A percentile compares a stretch with the other conserved stretches of the same genome.
These are phyloP conservation scores for Microtus ochrogaster DNA, from an alignment of 2,113 vertebrate species.

Conservation along the genomic window DNA sequence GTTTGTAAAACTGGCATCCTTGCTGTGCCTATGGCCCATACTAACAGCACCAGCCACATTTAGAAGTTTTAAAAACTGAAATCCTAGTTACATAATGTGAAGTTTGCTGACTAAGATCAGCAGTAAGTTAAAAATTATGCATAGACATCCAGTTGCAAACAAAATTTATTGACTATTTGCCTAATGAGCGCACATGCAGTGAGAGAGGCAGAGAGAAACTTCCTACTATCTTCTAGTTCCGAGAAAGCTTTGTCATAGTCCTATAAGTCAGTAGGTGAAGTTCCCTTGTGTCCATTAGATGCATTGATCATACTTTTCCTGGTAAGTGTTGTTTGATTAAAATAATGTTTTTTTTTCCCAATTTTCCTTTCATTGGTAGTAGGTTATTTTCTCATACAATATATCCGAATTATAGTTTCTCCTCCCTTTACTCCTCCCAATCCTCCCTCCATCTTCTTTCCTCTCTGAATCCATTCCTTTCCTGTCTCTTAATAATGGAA, in stretches of 20 bases:
- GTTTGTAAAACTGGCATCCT: neutral
- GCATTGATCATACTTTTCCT: neutral
- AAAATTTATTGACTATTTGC: neutral
- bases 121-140: neutral
- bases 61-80: neutral
- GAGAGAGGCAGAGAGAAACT: neutral
- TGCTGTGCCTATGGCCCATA: neutral
- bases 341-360: neutral
- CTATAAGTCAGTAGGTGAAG: neutral
- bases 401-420: neutral
- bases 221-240: neutral
- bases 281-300: neutral
- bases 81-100: neutral
- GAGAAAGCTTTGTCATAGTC: neutral
- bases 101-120: neutral
- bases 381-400: neutral
- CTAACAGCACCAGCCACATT: neutral
- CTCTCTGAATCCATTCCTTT: neutral
- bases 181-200: neutral
- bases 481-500: neutral
- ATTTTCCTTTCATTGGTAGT: neutral
- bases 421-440: neutral
- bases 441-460: neutral
- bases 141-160: neutral
- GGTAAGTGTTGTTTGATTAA: neutral